Conservation (phyloP, 2,113 vertebrate species). For the Carlito syrichta region DNA sequence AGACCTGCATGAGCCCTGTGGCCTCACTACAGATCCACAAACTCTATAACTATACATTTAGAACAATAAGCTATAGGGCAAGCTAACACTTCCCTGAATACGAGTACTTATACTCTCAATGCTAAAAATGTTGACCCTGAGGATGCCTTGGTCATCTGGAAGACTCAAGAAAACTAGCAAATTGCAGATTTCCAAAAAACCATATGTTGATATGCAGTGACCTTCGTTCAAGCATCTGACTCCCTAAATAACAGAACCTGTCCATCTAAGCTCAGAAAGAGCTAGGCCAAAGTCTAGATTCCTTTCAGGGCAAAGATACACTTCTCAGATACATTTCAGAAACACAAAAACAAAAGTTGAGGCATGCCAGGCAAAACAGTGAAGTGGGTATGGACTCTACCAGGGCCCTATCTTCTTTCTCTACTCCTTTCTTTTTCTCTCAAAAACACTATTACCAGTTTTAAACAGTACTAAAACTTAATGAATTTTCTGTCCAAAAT, state of each 20-base stretch:
- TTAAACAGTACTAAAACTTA: not conserved
- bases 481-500: not conserved
- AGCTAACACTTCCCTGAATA: not conserved
- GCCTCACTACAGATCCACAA: not conserved
- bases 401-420: not conserved
- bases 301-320: not conserved
- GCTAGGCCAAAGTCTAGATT: not conserved
- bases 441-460: not conserved
- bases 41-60: not conserved
- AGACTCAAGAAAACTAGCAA: not conserved
- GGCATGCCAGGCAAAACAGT: not conserved
- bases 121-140: not conserved
- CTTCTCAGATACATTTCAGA: not conserved
- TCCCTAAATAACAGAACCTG: not conserved
- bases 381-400: not conserved
- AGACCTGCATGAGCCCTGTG: not conserved
- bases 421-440: not conserved
- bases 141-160: not conserved
- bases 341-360: not conserved
- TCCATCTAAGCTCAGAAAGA: not conserved
- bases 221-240: not conserved
- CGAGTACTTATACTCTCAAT: not conserved
- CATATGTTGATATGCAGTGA: not conserved
- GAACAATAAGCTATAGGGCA: not conserved
- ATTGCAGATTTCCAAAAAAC: not conserved